Conservation (phyloP, 2,888 invertebrate genomes). For the Lottia scabra region DNA sequence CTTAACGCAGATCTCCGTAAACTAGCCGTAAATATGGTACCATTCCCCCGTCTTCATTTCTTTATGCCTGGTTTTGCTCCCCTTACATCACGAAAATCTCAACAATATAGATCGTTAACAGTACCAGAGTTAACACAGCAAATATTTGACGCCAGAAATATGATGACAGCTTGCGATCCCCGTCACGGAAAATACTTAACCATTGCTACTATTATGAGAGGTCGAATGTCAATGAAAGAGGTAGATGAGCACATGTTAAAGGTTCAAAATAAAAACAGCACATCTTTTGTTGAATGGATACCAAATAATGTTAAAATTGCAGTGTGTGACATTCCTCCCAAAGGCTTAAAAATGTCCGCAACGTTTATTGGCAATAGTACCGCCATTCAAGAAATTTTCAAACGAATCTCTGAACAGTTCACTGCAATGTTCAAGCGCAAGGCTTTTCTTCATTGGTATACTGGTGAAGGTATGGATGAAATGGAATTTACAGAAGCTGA, state of each 20-base stretch:
- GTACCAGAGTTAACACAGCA: background rate
- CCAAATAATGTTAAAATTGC: background rate
- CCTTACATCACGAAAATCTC: background rate
- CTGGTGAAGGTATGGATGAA: slow-evolving; percentile 4
- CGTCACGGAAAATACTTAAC: background rate
- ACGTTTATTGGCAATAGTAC: background rate
- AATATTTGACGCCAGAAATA: background rate
- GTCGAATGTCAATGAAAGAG: background rate
- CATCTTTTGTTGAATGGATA: slow-evolving; percentile 3
- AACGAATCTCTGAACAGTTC: background rate
- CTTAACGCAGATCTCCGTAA: background rate
- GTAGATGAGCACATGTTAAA: background rate
- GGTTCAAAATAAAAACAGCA: background rate
- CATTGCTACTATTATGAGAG: background rate
- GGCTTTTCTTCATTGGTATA: slow-evolving; percentile 3
- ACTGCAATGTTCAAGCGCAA: background rate
- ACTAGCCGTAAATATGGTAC: background rate
- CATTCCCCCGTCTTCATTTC: slow-evolving; percentile 1
- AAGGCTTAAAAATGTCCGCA: background rate
- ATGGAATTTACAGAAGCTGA: slow-evolving; percentile 5
- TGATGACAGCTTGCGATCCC: background rate
- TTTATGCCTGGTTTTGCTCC: slow-evolving; percentile 2
- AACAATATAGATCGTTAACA: background rate
- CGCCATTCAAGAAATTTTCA: background rate
- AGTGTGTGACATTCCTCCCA: background rate